phyloP scores from a whole-genome alignment of 2,888 invertebrate species.

The Neelides folsomi region DNA sequence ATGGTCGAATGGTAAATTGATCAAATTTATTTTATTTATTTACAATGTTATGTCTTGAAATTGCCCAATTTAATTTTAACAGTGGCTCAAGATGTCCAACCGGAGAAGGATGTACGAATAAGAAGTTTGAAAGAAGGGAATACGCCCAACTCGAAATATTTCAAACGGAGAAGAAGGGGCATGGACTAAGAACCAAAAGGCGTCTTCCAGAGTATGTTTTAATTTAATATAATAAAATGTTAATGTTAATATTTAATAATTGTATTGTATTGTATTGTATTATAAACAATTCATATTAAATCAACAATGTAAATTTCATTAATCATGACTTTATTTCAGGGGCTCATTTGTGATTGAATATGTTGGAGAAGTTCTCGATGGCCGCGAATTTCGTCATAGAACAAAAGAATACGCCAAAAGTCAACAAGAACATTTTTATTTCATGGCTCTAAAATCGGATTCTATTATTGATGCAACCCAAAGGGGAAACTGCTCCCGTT shows the following conservation, averaged over 20 bases:
- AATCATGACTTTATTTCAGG: constrained; percentile 36
- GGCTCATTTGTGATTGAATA: constrained; percentile 97
- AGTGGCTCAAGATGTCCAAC: constrained; percentile 83
- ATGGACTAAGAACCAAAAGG: constrained; percentile 67
- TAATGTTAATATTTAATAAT: no score
- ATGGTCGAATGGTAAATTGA: constrained; percentile 83
- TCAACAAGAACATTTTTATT: constrained; percentile 86
- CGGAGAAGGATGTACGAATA: constrained; percentile 82
- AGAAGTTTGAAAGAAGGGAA: constrained; percentile 75
- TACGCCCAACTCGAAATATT: constrained; percentile 67
- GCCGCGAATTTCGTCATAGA: constrained; percentile 73
- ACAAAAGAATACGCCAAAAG: constrained; percentile 78
- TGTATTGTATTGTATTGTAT: no score
- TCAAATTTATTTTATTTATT: background rate
- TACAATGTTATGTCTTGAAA: background rate
- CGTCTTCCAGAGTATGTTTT: constrained; percentile 62
- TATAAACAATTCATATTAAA: no score
- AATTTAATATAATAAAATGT: no score
- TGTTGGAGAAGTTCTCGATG: constrained; percentile 90
- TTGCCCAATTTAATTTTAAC: constrained; percentile 36
- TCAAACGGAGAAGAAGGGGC: constrained; percentile 82
- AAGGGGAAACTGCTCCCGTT: constrained; percentile 90
- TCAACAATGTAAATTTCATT: constrained; percentile 7
- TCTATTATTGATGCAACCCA: constrained; percentile 90
- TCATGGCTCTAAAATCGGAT: constrained; percentile 90